Base-by-base conservation (phyloP, 2,113 vertebrate species). In the Nannospalax galili region DNA sequence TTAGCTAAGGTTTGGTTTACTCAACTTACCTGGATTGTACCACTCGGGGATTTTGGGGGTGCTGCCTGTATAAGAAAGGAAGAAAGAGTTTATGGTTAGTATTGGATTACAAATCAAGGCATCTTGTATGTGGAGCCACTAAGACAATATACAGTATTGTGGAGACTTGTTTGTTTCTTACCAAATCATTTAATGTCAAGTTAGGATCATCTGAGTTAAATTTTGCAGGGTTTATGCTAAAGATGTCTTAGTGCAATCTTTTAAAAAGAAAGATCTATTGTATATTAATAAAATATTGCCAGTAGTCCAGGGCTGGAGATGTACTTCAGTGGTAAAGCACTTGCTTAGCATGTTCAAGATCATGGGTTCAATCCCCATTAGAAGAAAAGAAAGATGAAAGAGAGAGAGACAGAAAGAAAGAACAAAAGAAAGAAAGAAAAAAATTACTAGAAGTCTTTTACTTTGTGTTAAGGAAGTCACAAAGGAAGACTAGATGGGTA, bases 1-100 rank as follows among this genome's bases (percentile, higher is more conserved):
- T 65, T 52, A 8, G 8, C 67, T 95, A 84, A 69, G 67, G 88
- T 93, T 95, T n/a, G 94, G 42, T 81, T 90, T 93, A 80, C 35
- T 91, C 37, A 1, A 91, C 86, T 99, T 98, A 99, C 99, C 99
- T 96, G 99, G 99, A 96, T 99, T 99, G 96, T 99, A 99, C 99
- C 99, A 99, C 19, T 98, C 98, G 8, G 99, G 99, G 19, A 67
- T 99, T 97, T 98, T 98, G 32, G 98, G 99, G 15, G 86, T 98
- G 77, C 94, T 98, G 94, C 99, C 99, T 99, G 96, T 96, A 73
- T 74, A 94, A 84, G 96, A 60, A 90, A 94, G 84, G 95, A 92
- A 94, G 3, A 35, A 96, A 91, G 4, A 42, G 92, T 15, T 93
- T 73, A 70, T 35, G 35, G 91, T 90, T 85, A 88, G 85, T 89